A percentile compares a stretch with the other conserved stretches of the same genome.
Evolutionary conservation across 2,888 invertebrate species (phyloP).

Genomic region (Xylocampa areola): DNA sequence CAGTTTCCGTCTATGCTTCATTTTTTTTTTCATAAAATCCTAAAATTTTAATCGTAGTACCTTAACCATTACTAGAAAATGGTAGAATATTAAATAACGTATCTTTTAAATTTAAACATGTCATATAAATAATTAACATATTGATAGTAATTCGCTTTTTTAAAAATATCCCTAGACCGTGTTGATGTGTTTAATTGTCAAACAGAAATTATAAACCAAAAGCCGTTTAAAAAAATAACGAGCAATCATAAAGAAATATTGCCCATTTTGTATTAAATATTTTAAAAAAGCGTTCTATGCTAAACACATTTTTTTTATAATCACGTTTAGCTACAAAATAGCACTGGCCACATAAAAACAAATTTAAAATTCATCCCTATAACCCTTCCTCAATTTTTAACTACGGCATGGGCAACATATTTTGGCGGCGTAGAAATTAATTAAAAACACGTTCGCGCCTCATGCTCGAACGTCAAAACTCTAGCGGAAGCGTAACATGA

Average conservation of each 20-base stretch:
- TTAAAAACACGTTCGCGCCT: slow-evolving; percentile 29
- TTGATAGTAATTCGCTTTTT: no score
- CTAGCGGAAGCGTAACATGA: not conserved
- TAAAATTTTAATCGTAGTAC: no score
- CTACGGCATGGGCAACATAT: slow-evolving; percentile 19
- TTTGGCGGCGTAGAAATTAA: slow-evolving; percentile 30
- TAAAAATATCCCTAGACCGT: no score
- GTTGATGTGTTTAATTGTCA: no score
- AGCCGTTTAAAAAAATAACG: slow-evolving; percentile 10
- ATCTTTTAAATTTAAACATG: no score
- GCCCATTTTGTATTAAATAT: not conserved
- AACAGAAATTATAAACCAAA: not conserved
- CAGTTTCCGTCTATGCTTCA: no score
- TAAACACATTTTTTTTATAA: slow-evolving; percentile 23
- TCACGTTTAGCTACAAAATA: slow-evolving; percentile 17
- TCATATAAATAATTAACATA: no score
- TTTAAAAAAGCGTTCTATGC: slow-evolving; percentile 4
- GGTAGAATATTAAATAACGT: no score
- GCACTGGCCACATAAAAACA: slow-evolving; percentile 29
- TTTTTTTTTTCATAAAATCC: no score
- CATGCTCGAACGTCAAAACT: slow-evolving; percentile 11
- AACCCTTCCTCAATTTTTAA: slow-evolving; percentile 24
- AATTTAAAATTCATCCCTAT: slow-evolving; percentile 40
- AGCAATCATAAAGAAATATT: not conserved
- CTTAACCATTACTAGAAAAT: no score